phyloP scores from a whole-genome alignment of 2,888 invertebrate species.

The Koerneria pararmatus region DNA sequence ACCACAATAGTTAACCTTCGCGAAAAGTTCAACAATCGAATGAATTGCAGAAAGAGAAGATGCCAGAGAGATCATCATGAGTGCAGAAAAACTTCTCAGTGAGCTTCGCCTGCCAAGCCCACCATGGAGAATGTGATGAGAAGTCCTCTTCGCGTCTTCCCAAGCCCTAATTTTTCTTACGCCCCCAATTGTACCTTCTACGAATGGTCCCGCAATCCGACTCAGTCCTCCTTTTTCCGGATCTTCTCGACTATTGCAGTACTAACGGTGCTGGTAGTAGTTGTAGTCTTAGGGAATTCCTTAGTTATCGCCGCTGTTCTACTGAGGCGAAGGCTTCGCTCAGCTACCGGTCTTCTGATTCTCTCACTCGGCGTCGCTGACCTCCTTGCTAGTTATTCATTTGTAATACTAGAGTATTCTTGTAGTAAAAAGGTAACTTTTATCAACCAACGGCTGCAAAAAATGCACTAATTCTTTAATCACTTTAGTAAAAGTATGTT shows the following conservation, averaged over 20 bases:
- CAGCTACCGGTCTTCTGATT: constrained; percentile 93
- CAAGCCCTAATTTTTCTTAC: too few relatives aligned
- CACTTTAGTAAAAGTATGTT: not conserved
- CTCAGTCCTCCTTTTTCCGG: constrained; percentile 53
- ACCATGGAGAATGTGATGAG: too few relatives aligned
- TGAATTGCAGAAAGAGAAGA: too few relatives aligned
- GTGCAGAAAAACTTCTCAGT: too few relatives aligned
- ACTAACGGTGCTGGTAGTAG: constrained; percentile 56
- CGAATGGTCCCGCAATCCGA: constrained; percentile 54
- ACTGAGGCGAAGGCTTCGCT: constrained; percentile 68
- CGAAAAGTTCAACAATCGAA: too few relatives aligned
- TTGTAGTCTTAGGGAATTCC: constrained; percentile 58
- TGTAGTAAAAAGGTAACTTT: not conserved
- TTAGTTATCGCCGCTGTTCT: constrained; percentile 59
- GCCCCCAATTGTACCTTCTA: constrained; percentile 46
- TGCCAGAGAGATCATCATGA: too few relatives aligned
- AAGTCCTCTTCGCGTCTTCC: too few relatives aligned
- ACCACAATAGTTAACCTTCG: too few relatives aligned
- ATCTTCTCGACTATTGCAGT: constrained; percentile 59
- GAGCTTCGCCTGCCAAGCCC: not conserved
- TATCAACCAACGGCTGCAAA: not conserved
- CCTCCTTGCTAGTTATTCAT: constrained; percentile 66
- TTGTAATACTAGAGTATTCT: not conserved
- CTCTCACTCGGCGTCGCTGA: constrained; percentile 93
- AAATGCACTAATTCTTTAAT: constrained; percentile 16